phyloP scores from a whole-genome alignment of 2,113 vertebrate genomes.

The Microcebus murinus region DNA sequence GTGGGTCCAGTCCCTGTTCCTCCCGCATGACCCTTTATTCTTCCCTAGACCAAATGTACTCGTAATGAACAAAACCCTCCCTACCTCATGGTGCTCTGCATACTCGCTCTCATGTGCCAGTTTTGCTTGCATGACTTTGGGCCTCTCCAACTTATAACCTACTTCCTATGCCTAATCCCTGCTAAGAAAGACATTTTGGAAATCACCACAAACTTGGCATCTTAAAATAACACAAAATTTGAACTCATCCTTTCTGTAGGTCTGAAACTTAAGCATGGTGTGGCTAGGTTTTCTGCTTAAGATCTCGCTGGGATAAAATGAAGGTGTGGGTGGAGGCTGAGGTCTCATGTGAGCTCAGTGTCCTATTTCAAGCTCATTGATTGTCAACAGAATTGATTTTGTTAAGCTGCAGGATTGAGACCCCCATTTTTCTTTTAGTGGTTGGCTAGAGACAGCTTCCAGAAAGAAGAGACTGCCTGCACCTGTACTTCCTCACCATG shows the following conservation, averaged over 20 bases:
- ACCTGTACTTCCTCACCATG: background rate
- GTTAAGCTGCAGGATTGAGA: background rate
- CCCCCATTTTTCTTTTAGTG: background rate
- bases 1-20: rapidly evolving
- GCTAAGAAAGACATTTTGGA: background rate
- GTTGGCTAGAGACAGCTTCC: background rate
- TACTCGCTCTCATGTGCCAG: background rate
- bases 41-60: background rate
- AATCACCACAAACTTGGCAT: background rate
- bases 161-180: background rate
- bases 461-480: background rate
- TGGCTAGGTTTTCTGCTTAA: background rate
- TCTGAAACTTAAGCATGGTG: background rate
- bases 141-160: background rate
- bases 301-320: background rate
- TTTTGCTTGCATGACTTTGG: background rate
- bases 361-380: background rate
- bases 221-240: background rate
- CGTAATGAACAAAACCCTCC: background rate
- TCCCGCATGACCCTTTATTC: background rate
- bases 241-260: background rate
- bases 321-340: background rate
- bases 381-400: background rate
- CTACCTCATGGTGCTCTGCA: background rate
- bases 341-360: background rate